These are phyloP conservation scores for Acanthiza pusilla DNA, from an alignment of 2,797 vertebrate species.

Conservation along the genomic window DNA sequence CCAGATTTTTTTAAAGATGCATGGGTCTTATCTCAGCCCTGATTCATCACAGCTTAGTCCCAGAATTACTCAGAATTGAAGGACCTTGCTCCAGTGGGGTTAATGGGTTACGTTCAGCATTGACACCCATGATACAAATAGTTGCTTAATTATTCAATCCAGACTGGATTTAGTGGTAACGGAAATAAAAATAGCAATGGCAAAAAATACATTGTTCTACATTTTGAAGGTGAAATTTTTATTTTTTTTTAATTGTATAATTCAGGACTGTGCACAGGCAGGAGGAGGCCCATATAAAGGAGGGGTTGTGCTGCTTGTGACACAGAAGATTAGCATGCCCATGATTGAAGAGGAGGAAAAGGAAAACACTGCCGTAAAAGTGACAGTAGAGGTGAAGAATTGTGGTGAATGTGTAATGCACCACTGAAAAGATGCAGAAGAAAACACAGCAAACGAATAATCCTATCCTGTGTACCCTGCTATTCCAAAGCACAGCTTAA, in stretches of 20 bases:
- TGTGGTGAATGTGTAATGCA: not conserved
- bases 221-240: not conserved
- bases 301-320: not conserved
- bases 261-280: not conserved
- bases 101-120: not conserved
- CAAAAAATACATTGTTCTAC: not conserved
- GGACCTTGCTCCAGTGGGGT: not conserved
- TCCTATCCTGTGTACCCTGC: not conserved
- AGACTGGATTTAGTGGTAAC: not conserved
- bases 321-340: conserved; percentile 15
- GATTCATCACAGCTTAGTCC: conserved; percentile 15
- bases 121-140: conserved; percentile 18
- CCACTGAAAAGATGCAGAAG: conserved; percentile 3
- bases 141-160: conserved; percentile 35
- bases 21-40: conserved; percentile 1
- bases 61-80: conserved; percentile 25
- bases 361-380: conserved; percentile 35
- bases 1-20: conserved; percentile 11
- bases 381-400: conserved; percentile 43
- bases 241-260: not conserved
- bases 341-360: conserved; percentile 1
- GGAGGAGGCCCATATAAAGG: not conserved
- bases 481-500: not conserved
- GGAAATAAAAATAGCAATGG: conserved; percentile 2
- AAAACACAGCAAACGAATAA: not conserved